Evolutionary conservation across 2,797 vertebrate genomes (phyloP).

Genomic region (Ataeniobius toweri): DNA sequence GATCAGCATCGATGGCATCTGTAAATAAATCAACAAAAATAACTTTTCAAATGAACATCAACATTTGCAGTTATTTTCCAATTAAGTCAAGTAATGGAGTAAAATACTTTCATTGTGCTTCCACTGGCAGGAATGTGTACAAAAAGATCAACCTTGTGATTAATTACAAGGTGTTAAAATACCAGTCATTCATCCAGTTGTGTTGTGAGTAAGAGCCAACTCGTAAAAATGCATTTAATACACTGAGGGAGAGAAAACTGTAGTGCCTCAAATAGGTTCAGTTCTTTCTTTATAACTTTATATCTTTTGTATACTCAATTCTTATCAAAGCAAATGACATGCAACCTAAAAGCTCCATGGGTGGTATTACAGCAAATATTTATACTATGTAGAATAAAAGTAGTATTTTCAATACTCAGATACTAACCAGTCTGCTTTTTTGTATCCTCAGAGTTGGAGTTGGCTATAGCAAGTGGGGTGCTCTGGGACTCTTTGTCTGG

Average conservation of each 20-base stretch:
- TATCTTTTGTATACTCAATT: background rate
- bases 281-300: background rate
- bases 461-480: conserved; percentile 71
- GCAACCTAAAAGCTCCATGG: background rate
- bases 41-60: conserved; percentile 18
- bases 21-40: conserved; percentile 65
- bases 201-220: conserved; percentile 20
- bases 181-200: conserved; percentile 20
- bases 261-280: background rate
- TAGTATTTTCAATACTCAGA: conserved; percentile 8
- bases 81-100: conserved; percentile 16
- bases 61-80: conserved; percentile 20
- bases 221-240: conserved; percentile 6
- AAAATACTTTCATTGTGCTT: conserved; percentile 18
- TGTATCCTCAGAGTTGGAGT: conserved; percentile 82
- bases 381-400: background rate
- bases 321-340: background rate
- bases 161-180: conserved; percentile 31
- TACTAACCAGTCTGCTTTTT: conserved; percentile 91
- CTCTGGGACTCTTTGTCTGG: conserved; percentile 86
- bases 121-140: background rate
- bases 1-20: conserved; percentile 88
- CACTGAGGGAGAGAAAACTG: conserved; percentile 6
- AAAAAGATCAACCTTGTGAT: conserved; percentile 21
- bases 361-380: background rate